Conservation (phyloP, 2,797 vertebrate genomes). For the Macropus fuliginosus region DNA sequence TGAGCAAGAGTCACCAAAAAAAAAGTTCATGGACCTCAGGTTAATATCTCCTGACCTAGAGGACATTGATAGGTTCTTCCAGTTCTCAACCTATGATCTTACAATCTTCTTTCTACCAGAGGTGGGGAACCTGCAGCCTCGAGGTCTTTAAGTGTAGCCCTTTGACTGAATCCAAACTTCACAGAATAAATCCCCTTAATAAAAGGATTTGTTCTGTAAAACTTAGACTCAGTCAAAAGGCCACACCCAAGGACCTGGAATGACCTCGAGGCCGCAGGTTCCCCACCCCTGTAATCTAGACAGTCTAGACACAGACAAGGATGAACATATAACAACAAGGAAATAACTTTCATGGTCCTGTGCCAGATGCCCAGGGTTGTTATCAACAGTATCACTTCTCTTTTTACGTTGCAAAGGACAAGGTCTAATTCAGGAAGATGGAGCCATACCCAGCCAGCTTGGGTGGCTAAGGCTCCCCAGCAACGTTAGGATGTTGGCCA, state of each 20-base stretch:
- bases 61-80: neutral
- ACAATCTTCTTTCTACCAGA: neutral
- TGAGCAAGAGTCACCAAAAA: neutral
- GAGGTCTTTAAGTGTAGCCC: too few relatives aligned
- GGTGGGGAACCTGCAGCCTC: too few relatives aligned
- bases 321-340: neutral
- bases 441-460: neutral
- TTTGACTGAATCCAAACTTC: too few relatives aligned
- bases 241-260: too few relatives aligned
- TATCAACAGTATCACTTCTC: slow-evolving; percentile 24
- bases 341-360: neutral
- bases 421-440: slow-evolving; percentile 14
- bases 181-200: too few relatives aligned
- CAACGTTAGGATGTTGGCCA: neutral
- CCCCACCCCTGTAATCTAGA: neutral
- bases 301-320: slow-evolving; percentile 47
- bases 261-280: too few relatives aligned
- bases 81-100: neutral
- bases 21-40: neutral
- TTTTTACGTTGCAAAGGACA: slow-evolving; percentile 4
- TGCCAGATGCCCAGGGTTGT: neutral
- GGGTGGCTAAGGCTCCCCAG: neutral
- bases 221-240: too few relatives aligned
- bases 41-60: neutral
- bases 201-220: too few relatives aligned